A percentile compares a stretch with the other conserved stretches of the same genome.
These are phyloP conservation scores for Sphaeridia pumilis DNA, from an alignment of 2,888 invertebrate species.

Conservation along the genomic window DNA sequence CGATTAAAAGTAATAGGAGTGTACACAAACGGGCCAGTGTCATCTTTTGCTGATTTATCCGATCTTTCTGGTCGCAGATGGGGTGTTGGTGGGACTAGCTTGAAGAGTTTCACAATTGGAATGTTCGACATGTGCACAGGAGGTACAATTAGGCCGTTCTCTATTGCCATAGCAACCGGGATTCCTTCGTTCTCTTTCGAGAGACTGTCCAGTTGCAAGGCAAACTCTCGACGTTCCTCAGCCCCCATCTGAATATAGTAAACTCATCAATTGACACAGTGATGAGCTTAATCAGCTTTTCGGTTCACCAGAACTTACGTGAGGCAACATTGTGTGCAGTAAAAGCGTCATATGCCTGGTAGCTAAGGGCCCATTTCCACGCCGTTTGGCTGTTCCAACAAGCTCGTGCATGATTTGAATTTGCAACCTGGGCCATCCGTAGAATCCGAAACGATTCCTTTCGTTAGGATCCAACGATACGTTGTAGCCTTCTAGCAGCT, in stretches of 20 bases:
- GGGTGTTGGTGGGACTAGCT: conserved; percentile 56
- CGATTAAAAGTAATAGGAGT: conserved; percentile 54
- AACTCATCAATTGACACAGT: too few species aligned
- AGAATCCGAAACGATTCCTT: conserved; percentile 37
- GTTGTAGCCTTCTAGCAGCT: conserved; percentile 82
- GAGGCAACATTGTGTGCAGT: conserved; percentile 50
- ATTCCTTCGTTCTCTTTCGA: conserved; percentile 82
- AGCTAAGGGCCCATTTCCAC: conserved; percentile 84
- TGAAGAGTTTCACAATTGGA: conserved; percentile 49
- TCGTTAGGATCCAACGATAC: conserved; percentile 80
- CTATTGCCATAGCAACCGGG: conserved; percentile 75
- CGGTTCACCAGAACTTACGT: conserved; percentile 28
- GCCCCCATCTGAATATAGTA: conserved; percentile 58
- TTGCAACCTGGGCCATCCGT: conserved; percentile 72
- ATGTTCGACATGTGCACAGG: conserved; percentile 82
- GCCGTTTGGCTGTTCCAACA: conserved; percentile 78
- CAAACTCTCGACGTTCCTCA: conserved; percentile 67
- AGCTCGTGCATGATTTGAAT: conserved; percentile 87
- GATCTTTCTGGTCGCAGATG: conserved; percentile 61
- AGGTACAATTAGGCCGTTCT: conserved; percentile 80
- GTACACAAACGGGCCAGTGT: conserved; percentile 76
- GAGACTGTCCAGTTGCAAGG: conserved; percentile 58
- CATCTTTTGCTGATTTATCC: conserved; percentile 48
- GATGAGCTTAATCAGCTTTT: conserved; percentile 45
- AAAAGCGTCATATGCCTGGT: conserved; percentile 89